Conservation (phyloP, 2,113 vertebrate species). For the Caranx melampygus region DNA sequence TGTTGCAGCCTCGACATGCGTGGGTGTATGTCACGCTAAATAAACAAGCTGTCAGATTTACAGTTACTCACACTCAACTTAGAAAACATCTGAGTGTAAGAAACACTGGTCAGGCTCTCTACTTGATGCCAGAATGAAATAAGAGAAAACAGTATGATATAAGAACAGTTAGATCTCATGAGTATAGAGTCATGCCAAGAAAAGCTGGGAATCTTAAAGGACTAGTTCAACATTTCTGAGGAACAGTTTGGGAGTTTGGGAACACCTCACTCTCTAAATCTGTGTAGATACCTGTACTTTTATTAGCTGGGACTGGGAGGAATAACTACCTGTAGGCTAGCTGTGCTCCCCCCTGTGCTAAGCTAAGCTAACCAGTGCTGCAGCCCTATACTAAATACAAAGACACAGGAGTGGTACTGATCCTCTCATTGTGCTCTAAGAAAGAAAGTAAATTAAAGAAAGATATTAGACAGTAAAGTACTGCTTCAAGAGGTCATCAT, state of each 20-base stretch:
- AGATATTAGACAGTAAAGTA: background rate
- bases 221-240: background rate
- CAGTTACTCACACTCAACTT: background rate
- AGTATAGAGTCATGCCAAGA: background rate
- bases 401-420: background rate
- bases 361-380: background rate
- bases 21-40: slow-evolving; percentile 1
- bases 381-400: background rate
- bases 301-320: too few relatives aligned
- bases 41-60: slow-evolving; percentile 10
- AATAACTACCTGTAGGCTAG: background rate
- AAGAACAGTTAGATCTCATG: background rate
- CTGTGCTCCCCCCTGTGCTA: background rate
- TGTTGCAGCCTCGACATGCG: background rate
- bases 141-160: background rate
- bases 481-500: background rate
- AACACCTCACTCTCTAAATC: background rate
- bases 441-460: background rate
- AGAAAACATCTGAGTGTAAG: background rate
- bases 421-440: background rate
- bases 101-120: background rate
- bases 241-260: background rate
- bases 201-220: background rate
- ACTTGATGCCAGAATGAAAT: background rate
- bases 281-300: background rate